Evolutionary conservation across 1,140 invertebrate species (phyloP).

Genomic region (Apis mellifera): Amel_HAv3.1 CM009936.2:6098501-6099000

Average conservation of each 20-base stretch:
- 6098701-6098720: constrained; percentile 67
- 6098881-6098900: neutral
- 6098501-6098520: constrained; percentile 73
- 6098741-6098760: constrained; percentile 12
- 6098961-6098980: too few species aligned
- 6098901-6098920: neutral
- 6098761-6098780: constrained; percentile 34
- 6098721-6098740: constrained; percentile 50
- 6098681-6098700: constrained; percentile 62
- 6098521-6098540: constrained; percentile 73
- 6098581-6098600: constrained; percentile 34
- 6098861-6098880: too few species aligned
- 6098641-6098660: neutral
- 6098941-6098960: too few species aligned
- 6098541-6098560: constrained; percentile 44
- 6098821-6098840: neutral
- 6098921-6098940: too few species aligned
- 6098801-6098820: neutral
- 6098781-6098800: neutral
- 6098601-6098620: constrained; percentile 56
- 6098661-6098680: constrained; percentile 8
- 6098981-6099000: too few species aligned
- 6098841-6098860: neutral
- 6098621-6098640: constrained; percentile 44
- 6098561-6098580: constrained; percentile 53